Base-by-base conservation (phyloP, 2,797 vertebrate species). In the Periophthalmus magnuspinnatus region DNA sequence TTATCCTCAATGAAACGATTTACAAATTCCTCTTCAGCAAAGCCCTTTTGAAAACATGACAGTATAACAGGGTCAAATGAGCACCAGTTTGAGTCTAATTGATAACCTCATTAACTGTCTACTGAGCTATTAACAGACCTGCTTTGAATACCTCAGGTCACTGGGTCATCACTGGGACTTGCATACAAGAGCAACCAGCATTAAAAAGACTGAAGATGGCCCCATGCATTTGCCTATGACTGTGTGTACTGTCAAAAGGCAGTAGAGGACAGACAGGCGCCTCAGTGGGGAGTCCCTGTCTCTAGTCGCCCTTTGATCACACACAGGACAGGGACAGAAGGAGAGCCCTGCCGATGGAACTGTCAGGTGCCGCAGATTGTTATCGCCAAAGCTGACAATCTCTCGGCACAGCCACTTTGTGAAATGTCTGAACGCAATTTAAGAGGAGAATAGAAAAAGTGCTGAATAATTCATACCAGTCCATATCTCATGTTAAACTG, bases 61-160 rank as follows among this genome's bases (percentile, higher is more conserved):
- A 73, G 78, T 70, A 82, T 79, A 79, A 84, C 72, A n/a, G 62
- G 56, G 70, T 82, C 76, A 90, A 85, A 90, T 84, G 76, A 83
- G 81, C 80, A 64, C 72, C 72, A 83, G 63, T 70, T 71, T 71
- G 65, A 66, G 60, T 78, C 76, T 88, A 88, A 90, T 86, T 88
- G 85, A 88, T 88, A 80, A 87, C 81, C 82, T 90, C 78, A 89
- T 90, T 88, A 86, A 78, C 74, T 70, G 70, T 86, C 83, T 76
- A 74, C 79, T 10, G 74, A 65, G 78, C 80, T 83, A 84, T 90
- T 88, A 90, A 76, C 79, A 72, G 47, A 52, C 65, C 38, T 11
- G 38, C 65, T 79, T 70, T 74, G 68, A 68, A 50, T 73, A 6
- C 22, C 71, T 41, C 6, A 28, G 79, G 87, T 86, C 84, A 87